phyloP scores from a whole-genome alignment of 2,888 invertebrate species.

The Seira ritae region DNA sequence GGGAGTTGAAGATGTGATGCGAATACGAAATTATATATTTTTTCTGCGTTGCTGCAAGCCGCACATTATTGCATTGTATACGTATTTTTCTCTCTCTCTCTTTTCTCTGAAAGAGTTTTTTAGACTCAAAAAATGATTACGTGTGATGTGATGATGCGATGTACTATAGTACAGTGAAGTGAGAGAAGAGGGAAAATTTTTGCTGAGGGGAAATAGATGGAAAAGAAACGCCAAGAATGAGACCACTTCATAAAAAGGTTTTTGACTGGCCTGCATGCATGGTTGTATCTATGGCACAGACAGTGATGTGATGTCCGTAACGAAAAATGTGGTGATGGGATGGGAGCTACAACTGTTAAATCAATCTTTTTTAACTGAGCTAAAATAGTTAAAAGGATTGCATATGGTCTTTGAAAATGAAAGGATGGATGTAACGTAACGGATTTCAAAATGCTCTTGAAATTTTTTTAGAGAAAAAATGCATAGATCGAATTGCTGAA shows the following conservation, averaged over 20 bases:
- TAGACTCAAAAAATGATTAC: conserved; percentile 23
- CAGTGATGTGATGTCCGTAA: conserved; percentile 45
- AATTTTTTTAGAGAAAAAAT: not conserved
- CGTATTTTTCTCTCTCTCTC: no score
- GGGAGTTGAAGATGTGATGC: conserved; percentile 20
- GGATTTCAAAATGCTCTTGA: not conserved
- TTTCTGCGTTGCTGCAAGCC: not conserved
- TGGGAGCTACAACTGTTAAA: conserved; percentile 15
- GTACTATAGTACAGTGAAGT: not conserved
- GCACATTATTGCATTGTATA: no score
- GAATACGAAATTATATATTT: conserved; percentile 32
- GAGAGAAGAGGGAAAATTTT: conserved; percentile 1
- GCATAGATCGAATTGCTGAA: no score
- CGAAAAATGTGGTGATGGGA: conserved; percentile 27
- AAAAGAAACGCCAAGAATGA: conserved; percentile 49
- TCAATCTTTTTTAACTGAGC: conserved; percentile 12
- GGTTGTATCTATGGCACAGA: no score
- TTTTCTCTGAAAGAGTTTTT: conserved; percentile 34
- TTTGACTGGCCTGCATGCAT: no score
- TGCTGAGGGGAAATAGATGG: conserved; percentile 26
- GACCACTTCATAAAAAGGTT: conserved; percentile 32
- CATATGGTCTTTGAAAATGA: not conserved
- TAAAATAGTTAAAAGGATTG: not conserved
- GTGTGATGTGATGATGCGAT: not conserved
- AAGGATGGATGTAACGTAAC: conserved; percentile 10